Evolutionary conservation across 2,797 vertebrate genomes (phyloP).

Genomic region (Eospalax fontanierii): DNA sequence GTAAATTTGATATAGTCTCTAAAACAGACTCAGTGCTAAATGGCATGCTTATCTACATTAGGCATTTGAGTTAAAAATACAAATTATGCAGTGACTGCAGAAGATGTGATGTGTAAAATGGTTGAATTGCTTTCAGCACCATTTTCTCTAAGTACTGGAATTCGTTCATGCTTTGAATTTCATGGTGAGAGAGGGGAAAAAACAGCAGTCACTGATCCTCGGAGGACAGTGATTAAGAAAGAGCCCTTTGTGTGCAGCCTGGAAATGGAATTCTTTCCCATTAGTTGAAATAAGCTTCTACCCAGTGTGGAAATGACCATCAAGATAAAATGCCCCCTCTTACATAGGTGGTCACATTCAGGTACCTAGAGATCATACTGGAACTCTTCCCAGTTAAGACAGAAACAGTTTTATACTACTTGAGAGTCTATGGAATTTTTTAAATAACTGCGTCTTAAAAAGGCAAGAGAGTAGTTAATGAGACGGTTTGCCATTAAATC

Average conservation of each 20-base stretch:
- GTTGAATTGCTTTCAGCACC: constrained; percentile 85
- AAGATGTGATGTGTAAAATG: constrained; percentile 83
- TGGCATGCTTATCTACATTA: constrained; percentile 83
- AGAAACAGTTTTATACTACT: constrained; percentile 46
- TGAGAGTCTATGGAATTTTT: constrained; percentile 28
- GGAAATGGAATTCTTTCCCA: constrained; percentile 67
- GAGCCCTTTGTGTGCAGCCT: constrained; percentile 80
- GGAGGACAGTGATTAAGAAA: constrained; percentile 81
- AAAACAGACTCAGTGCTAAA: constrained; percentile 79
- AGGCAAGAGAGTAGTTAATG: constrained; percentile 37
- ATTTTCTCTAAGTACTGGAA: constrained; percentile 87
- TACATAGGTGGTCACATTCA: constrained; percentile 46
- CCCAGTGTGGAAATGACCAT: constrained; percentile 67
- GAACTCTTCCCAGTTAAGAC: constrained; percentile 13
- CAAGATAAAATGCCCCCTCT: constrained; percentile 69
- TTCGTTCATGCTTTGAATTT: constrained; percentile 84
- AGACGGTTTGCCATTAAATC: constrained; percentile 55
- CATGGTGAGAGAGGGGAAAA: constrained; percentile 36
- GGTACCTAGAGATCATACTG: constrained; percentile 71
- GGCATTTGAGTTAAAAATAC: constrained; percentile 83
- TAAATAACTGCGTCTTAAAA: constrained; percentile 59
- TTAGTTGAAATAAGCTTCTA: constrained; percentile 79
- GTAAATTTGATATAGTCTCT: constrained; percentile 81
- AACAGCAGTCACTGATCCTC: constrained; percentile 55
- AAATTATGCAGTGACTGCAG: constrained; percentile 80